A percentile compares a stretch with the other conserved stretches of the same genome.
Conservation (phyloP, 2,797 vertebrate genomes). For the Hoplostethus atlanticus region DNA sequence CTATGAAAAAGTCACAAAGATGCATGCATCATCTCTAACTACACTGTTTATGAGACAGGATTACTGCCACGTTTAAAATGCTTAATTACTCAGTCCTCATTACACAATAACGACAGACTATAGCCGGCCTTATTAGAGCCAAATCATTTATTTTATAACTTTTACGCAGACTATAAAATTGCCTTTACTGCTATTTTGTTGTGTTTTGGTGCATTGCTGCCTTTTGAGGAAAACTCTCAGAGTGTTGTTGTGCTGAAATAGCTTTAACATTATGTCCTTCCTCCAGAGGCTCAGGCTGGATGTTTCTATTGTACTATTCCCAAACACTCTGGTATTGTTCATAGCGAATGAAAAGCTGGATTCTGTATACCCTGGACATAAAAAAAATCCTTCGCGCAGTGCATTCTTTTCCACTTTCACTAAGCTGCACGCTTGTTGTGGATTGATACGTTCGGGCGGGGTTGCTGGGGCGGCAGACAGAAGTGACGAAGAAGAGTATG, state of each 20-base stretch:
- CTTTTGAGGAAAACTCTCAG: slow-evolving; percentile 52
- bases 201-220: slow-evolving; percentile 50
- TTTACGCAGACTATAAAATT: slow-evolving; percentile 61
- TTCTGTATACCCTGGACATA: slow-evolving; percentile 40
- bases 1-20: slow-evolving; percentile 62
- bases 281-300: slow-evolving; percentile 41
- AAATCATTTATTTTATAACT: slow-evolving; percentile 69
- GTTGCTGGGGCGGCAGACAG: slow-evolving; percentile 5
- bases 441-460: slow-evolving; percentile 32
- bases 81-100: slow-evolving; percentile 72
- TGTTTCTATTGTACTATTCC: slow-evolving; percentile 45
- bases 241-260: slow-evolving; percentile 37
- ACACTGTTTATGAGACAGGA: slow-evolving; percentile 73
- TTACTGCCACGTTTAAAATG: slow-evolving; percentile 70
- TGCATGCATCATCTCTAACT: slow-evolving; percentile 75
- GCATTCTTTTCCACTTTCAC: slow-evolving; percentile 46
- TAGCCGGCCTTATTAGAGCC: slow-evolving; percentile 67
- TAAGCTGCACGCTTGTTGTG: slow-evolving; percentile 59
- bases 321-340: slow-evolving; percentile 52
- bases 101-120: slow-evolving; percentile 68
- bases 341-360: slow-evolving; percentile 54
- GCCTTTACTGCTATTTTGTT: slow-evolving; percentile 68
- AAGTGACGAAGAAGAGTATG: slow-evolving; percentile 39
- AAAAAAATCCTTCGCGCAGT: slow-evolving; percentile 47
- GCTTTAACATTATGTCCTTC: slow-evolving; percentile 44